Conservation (phyloP, 2,888 invertebrate species). For the Orthosia incerta region DNA sequence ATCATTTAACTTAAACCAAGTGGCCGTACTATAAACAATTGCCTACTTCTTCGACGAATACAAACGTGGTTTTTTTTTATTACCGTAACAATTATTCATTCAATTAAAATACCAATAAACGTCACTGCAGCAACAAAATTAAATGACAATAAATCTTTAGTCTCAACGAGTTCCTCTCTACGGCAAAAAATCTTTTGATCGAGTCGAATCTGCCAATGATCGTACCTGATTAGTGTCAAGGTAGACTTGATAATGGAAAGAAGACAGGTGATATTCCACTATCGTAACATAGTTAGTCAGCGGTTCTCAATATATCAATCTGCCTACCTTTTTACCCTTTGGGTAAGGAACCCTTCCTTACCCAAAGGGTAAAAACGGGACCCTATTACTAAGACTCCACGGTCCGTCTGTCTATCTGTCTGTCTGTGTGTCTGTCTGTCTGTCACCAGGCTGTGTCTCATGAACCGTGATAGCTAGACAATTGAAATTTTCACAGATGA, state of each 20-base stretch:
- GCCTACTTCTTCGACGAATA: background rate
- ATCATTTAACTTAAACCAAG: no score
- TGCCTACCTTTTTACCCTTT: no score
- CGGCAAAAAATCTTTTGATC: conserved; percentile 11
- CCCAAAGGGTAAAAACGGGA: no score
- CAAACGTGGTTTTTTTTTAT: background rate
- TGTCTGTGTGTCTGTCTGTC: no score
- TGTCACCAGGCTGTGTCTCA: no score
- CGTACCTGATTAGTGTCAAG: conserved; percentile 47
- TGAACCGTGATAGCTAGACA: no score
- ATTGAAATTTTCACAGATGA: no score
- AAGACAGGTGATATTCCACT: conserved; percentile 36
- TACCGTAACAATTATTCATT: background rate
- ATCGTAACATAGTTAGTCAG: conserved; percentile 27
- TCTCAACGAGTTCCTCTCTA: background rate
- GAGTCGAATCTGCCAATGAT: conserved; percentile 26
- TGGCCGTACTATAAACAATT: background rate
- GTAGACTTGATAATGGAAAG: conserved; percentile 33
- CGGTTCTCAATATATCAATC: conserved; percentile 20
- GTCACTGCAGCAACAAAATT: background rate
- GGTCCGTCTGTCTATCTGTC: no score
- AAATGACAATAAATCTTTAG: conserved; percentile 2
- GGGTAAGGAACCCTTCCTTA: no score
- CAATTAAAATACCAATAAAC: background rate
- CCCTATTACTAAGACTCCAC: no score